Percentiles rank a stretch among this genome's conserved stretches.
Evolutionary conservation across 1,140 invertebrate genomes (phyloP).

Genomic region (Galleria mellonella): DNA sequence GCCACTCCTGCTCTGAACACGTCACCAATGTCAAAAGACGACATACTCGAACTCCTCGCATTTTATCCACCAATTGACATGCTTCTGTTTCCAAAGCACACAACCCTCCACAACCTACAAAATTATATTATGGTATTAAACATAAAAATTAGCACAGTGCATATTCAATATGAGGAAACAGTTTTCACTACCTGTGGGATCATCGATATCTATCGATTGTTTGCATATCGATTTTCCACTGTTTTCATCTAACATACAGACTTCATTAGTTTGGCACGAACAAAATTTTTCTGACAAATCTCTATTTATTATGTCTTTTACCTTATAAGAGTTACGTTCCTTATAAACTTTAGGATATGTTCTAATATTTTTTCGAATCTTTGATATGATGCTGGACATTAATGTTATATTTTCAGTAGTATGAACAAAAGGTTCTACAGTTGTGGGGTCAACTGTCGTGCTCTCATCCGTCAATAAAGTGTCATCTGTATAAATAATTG

Average conservation of each 20-base stretch:
- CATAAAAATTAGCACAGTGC: not conserved
- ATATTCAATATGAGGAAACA: no score
- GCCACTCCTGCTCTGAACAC: conserved; percentile 78
- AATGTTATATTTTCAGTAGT: conserved; percentile 24
- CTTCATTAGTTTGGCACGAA: conserved; percentile 73
- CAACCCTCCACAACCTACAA: conserved; percentile 80
- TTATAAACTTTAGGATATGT: conserved; percentile 52
- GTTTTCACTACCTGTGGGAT: conserved; percentile 77
- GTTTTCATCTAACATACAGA: conserved; percentile 79
- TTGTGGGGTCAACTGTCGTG: conserved; percentile 14
- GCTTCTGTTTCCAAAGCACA: conserved; percentile 81
- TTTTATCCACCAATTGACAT: conserved; percentile 79
- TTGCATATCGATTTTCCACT: conserved; percentile 79
- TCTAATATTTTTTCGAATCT: conserved; percentile 61
- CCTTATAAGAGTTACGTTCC: conserved; percentile 20
- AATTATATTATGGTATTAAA: conserved; percentile 1
- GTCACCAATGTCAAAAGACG: conserved; percentile 50
- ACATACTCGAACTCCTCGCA: conserved; percentile 70
- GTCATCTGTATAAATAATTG: conserved; percentile 28
- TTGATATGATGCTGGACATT: conserved; percentile 38
- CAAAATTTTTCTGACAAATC: conserved; percentile 57
- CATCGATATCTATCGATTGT: conserved; percentile 73
- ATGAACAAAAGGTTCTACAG: not conserved
- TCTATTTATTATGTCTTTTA: conserved; percentile 49
- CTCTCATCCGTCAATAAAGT: conserved; percentile 13